Percentiles rank a stretch among this genome's conserved stretches.
Conservation (phyloP, 2,888 invertebrate genomes). For the Galerucella pusilla region DNA sequence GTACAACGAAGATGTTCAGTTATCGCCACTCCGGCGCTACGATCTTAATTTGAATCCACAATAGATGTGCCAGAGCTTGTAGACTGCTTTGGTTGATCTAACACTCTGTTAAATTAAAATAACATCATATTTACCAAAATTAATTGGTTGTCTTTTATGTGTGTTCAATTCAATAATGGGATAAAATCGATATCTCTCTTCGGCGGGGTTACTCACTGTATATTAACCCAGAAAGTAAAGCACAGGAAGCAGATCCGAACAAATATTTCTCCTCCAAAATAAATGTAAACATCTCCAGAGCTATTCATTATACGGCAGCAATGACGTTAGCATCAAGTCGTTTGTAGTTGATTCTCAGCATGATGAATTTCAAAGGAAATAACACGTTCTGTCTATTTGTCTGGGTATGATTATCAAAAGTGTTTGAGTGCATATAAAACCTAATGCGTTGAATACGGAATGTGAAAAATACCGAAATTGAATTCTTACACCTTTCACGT, state of each 20-base stretch:
- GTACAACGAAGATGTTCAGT: too few species aligned
- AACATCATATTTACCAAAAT: too few species aligned
- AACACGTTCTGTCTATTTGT: not conserved
- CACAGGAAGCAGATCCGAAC: slow-evolving; percentile 24
- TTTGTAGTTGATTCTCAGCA: slow-evolving; percentile 16
- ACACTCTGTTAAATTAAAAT: too few species aligned
- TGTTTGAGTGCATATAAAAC: not conserved
- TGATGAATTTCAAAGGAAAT: slow-evolving; percentile 25
- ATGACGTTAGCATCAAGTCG: not conserved
- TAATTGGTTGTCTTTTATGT: too few species aligned
- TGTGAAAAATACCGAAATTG: too few species aligned
- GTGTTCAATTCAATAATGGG: too few species aligned
- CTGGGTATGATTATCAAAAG: not conserved
- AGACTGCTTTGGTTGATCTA: too few species aligned
- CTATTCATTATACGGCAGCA: slow-evolving; percentile 19
- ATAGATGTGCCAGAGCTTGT: too few species aligned
- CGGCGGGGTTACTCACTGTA: not conserved
- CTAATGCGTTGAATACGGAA: too few species aligned
- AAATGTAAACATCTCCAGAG: slow-evolving; percentile 24
- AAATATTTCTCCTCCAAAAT: slow-evolving; percentile 22
- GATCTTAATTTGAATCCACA: too few species aligned
- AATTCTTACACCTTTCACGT: too few species aligned
- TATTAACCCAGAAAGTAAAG: not conserved
- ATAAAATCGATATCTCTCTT: not conserved
- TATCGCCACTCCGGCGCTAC: too few species aligned